These are phyloP conservation scores for Talpa occidentalis DNA, from an alignment of 2,113 vertebrate species.

Conservation along the genomic window DNA sequence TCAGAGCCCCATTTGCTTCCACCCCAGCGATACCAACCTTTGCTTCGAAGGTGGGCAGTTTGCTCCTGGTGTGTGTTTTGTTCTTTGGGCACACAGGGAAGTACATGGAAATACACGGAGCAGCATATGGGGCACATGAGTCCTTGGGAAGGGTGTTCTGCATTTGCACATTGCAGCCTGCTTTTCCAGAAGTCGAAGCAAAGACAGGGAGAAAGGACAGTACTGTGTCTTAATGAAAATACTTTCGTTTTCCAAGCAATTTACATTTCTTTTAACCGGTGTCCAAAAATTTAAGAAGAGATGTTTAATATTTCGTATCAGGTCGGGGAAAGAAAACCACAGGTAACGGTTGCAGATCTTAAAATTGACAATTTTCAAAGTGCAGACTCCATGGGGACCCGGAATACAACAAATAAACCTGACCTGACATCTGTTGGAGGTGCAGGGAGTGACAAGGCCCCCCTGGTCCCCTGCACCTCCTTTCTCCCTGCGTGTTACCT, in stretches of 20 bases:
- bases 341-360: neutral
- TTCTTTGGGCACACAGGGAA: neutral
- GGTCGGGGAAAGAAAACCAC: neutral
- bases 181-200: conserved; percentile 33
- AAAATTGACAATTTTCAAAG: neutral
- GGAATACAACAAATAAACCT: neutral
- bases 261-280: neutral
- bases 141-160: accelerated
- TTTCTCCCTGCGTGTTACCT: neutral
- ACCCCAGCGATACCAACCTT: neutral
- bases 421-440: neutral
- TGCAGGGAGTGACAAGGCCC: neutral
- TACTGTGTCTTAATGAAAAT: neutral
- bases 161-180: neutral
- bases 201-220: neutral
- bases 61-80: neutral
- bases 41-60: neutral
- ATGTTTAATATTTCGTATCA: neutral
- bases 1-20: neutral
- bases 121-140: accelerated
- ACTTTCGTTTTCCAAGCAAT: neutral
- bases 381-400: neutral
- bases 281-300: neutral
- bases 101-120: neutral
- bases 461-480: neutral